Base-by-base conservation (phyloP, 1,140 invertebrate genomes). In the Telenomus remus region DNA sequence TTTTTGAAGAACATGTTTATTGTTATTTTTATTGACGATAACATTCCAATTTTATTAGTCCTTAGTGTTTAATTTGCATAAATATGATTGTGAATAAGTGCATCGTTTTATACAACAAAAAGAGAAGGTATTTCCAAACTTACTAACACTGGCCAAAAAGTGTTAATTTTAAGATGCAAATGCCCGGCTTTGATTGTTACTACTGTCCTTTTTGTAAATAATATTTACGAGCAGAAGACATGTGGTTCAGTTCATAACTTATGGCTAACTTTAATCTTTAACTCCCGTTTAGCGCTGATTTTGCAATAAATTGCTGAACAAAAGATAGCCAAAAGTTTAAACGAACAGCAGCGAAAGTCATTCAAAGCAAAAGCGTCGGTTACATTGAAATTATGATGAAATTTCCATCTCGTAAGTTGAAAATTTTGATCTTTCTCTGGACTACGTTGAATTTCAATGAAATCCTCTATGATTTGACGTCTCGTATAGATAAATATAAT, bases 31-130 rank as follows among this genome's bases (percentile, higher is more conserved):
- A 61, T 39, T 50, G 56, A 60, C 49, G 27, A 60, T 65, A 43
- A 70, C 73, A 76, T 76, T 76, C 73, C 73, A 76, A 19, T 27
- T 27, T 35, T 70, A 44, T 65, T 70, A 65, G 60, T 54, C 54
- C 48, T 69, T 70, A 76, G 33, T 27, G 19, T 27, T 27, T 75
- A 69, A 59, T 74, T 75, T 61, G 69, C 53, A 75, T 51, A 49
- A 64, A 53, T 60, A 59, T 56, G 53, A 64, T 64, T 53, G 59
- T 57, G 59, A 55, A 74, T 56, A 53, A 54, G 46, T 60, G 50
- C 71, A 63, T 61, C 50, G 59, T 27, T 27, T 27, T 27, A 6
- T 27, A 27, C 19, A n/a, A n/a, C n/a, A 27, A 27, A 27, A 27
- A 27, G 2, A 27, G 6, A 27, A 27, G 19, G 6, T 27, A 27